These are phyloP conservation scores for Vandiemenella viatica DNA, from an alignment of 2,888 invertebrate genomes.

Conservation along the genomic window DNA sequence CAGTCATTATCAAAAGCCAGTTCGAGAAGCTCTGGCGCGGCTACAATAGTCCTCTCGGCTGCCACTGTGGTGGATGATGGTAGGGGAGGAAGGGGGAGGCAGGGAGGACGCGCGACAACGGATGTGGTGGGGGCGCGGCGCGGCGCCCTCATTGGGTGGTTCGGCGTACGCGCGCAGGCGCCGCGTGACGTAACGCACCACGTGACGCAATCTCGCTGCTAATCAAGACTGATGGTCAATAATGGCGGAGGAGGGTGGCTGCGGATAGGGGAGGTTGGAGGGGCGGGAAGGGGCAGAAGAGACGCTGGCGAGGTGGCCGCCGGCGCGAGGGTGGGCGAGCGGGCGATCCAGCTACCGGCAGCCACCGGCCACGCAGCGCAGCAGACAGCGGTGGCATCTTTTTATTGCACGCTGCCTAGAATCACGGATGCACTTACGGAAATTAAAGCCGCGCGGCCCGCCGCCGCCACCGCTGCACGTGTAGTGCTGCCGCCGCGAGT, in stretches of 20 bases:
- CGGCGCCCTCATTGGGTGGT: not conserved
- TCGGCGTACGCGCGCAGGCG: constrained; percentile 2
- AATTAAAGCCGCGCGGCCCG: constrained; percentile 23
- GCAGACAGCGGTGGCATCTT: not conserved
- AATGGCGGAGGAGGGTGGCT: constrained; percentile 28
- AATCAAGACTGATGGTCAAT: constrained; percentile 34
- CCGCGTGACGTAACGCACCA: constrained; percentile 29
- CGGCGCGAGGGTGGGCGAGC: no score
- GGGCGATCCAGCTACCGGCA: no score
- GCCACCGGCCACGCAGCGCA: not conserved
- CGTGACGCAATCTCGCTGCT: constrained; percentile 21
- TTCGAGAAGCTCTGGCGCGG: no score
- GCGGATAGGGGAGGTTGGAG: not conserved
- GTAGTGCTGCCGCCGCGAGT: constrained; percentile 3
- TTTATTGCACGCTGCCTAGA: constrained; percentile 19
- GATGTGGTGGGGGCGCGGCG: not conserved
- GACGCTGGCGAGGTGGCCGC: no score
- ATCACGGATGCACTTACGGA: constrained; percentile 29
- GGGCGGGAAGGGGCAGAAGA: not conserved
- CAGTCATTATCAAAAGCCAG: no score
- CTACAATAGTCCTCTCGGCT: no score
- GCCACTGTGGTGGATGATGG: not conserved
- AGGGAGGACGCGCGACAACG: not conserved
- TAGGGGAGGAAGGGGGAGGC: not conserved
- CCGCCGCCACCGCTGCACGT: not conserved